A percentile compares a stretch with the other conserved stretches of the same genome.
These are phyloP conservation scores for Eufriesea mexicana DNA, from an alignment of 1,140 invertebrate genomes.

Conservation along the genomic window DNA sequence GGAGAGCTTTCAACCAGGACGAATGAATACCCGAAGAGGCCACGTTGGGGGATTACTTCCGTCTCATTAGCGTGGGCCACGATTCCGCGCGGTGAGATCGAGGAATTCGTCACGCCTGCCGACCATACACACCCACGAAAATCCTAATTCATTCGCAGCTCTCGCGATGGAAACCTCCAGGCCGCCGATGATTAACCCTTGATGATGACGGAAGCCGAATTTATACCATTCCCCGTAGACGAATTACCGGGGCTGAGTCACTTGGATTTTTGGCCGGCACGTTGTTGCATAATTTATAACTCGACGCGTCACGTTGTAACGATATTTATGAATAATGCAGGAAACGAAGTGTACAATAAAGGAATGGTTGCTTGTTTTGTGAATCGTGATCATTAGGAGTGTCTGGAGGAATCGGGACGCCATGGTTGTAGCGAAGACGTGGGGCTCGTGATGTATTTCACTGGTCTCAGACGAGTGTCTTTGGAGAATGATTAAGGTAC, in stretches of 20 bases:
- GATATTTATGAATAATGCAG: constrained; percentile 12
- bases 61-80: constrained; percentile 64
- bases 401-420: neutral
- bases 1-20: constrained; percentile 63
- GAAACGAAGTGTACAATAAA: neutral
- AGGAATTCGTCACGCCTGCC: constrained; percentile 62
- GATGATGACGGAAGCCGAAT: constrained; percentile 10
- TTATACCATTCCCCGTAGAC: neutral
- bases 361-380: neutral
- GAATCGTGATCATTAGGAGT: neutral
- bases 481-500: too few species aligned
- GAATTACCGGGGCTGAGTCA: neutral
- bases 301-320: neutral
- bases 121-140: constrained; percentile 45
- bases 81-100: constrained; percentile 55
- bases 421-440: too few species aligned
- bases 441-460: too few species aligned
- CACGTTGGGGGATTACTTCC: constrained; percentile 58
- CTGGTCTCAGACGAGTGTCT: too few species aligned
- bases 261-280: neutral
- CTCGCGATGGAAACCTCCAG: constrained; percentile 44
- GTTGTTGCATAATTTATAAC: constrained; percentile 5
- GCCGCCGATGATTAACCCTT: constrained; percentile 53
- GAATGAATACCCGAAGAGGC: constrained; percentile 57
- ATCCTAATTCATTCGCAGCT: constrained; percentile 56